Conservation (phyloP, 2,797 vertebrate genomes). For the Antennarius maculatus region DNA sequence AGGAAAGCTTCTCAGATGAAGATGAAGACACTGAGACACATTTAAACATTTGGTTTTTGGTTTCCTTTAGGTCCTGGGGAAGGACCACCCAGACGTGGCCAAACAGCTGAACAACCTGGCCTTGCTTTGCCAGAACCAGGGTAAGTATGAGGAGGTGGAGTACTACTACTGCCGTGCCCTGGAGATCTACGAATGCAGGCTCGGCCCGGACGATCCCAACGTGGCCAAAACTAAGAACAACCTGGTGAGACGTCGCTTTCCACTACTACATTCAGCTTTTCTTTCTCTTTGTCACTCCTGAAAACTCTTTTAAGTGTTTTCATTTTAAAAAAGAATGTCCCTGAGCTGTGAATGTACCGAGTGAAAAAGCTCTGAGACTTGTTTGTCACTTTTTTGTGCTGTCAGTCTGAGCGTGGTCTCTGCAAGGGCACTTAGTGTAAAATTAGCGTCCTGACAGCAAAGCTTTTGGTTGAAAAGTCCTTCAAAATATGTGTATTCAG, state of each 20-base stretch:
- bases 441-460: slow-evolving; percentile 10
- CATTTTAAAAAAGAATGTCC: slow-evolving; percentile 2
- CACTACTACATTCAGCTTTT: fast-evolving
- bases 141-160: slow-evolving; percentile 98
- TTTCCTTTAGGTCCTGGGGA: slow-evolving; percentile 89
- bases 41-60: slow-evolving; percentile 13
- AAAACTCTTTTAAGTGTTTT: slow-evolving; percentile 1
- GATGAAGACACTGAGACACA: slow-evolving; percentile 2
- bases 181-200: slow-evolving; percentile 93
- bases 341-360: slow-evolving; percentile 1
- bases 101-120: slow-evolving; percentile 99
- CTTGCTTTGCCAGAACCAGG: slow-evolving; percentile 98
- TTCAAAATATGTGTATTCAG: slow-evolving; percentile 3
- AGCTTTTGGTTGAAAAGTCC: slow-evolving; percentile 6
- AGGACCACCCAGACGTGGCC: slow-evolving; percentile 96
- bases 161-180: slow-evolving; percentile 96
- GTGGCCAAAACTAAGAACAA: slow-evolving; percentile 99
- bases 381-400: slow-evolving; percentile 14
- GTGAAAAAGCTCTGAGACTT: neutral
- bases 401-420: slow-evolving; percentile 3
- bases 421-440: neutral
- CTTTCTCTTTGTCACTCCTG: neutral
- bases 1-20: neutral
- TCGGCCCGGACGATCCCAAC: slow-evolving; percentile 94
- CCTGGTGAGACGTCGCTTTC: slow-evolving; percentile 82